Evolutionary conservation across 1,140 invertebrate genomes (phyloP), one percentile per base, ranked within the genome.

Genomic region (Drosophila erecta): DNA sequence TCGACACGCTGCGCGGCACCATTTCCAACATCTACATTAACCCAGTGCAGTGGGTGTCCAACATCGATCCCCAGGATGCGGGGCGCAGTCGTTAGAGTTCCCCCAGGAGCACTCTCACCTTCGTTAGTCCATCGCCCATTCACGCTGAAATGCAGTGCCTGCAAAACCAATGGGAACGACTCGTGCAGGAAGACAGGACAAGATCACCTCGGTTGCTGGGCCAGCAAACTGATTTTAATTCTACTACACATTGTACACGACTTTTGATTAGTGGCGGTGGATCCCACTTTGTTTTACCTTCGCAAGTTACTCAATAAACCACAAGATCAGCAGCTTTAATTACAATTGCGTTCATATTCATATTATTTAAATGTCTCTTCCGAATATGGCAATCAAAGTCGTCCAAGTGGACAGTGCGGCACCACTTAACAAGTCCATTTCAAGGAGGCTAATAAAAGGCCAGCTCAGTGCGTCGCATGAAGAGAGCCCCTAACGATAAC

Each of bases 1-100:
- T 91, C 24, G 72, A 75, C 8, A 72, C 77, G 0, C 43, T 90
- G 43, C 77, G 81, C 2, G 87, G 87, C 47, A 90, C 87, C 17
- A 62, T 91, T 0, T 81, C 87, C 0, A 71, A 84, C 38, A 86
- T 91, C 4, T 90, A 76, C 41, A 50, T 89, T 0, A 90, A 90
- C 72, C 87, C 87, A 10, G 47, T 67, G 12, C 64, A 78, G 8
- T 90, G 87, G 87, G 79, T 77, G 5, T 86, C 85, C 27, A 87
- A 77, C 44, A 77, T 84, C 2, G 80, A 89, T 35, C 41, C 59
- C 4, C 56, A 65, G 11, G 74, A 78, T 7, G 22, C 74, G 0
- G 59, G 64, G 4, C 83, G 84, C n/a, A 62, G 65, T 33, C 80
- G 66, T 54, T 87, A 76, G 14, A 17, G 4, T 22, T 4, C 3